phyloP scores from a whole-genome alignment of 2,888 invertebrate genomes.

The Therioaphis trifolii region DNA sequence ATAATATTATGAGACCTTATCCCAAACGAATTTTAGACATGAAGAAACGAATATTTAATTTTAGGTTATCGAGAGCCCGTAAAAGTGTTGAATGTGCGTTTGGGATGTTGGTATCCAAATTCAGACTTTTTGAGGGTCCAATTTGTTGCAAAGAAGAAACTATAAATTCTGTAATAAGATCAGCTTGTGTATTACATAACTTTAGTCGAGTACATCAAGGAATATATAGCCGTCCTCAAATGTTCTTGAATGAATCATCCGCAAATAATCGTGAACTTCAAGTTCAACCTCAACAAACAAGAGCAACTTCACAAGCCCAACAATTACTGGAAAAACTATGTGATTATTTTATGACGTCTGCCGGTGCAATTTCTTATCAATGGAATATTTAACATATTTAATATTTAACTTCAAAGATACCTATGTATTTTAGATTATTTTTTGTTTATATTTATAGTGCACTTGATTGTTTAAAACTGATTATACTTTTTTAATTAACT shows the following conservation, averaged over 20 bases:
- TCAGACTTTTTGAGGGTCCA: conserved; percentile 44
- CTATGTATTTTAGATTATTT: too few species aligned
- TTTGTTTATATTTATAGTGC: too few species aligned
- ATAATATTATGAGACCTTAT: neutral
- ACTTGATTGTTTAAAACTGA: too few species aligned
- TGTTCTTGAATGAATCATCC: neutral
- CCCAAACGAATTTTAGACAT: too few species aligned
- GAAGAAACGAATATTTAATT: neutral
- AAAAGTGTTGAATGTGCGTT: conserved; percentile 20
- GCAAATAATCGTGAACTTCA: neutral
- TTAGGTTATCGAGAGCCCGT: neutral
- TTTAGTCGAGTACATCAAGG: neutral
- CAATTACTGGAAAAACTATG: too few species aligned
- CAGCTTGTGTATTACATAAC: conserved; percentile 24
- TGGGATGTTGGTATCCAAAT: conserved; percentile 54
- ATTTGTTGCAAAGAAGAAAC: conserved; percentile 28
- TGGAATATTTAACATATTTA: too few species aligned
- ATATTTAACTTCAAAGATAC: too few species aligned
- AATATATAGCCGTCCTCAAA: neutral
- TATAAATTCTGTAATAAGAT: neutral
- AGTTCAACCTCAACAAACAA: neutral
- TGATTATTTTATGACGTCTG: too few species aligned
- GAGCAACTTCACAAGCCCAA: too few species aligned
- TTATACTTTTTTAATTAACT: too few species aligned
- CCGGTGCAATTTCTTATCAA: too few species aligned